Evolutionary conservation across 2,888 invertebrate genomes (phyloP).

Genomic region (Caenorhabditis zanzibari): DNA sequence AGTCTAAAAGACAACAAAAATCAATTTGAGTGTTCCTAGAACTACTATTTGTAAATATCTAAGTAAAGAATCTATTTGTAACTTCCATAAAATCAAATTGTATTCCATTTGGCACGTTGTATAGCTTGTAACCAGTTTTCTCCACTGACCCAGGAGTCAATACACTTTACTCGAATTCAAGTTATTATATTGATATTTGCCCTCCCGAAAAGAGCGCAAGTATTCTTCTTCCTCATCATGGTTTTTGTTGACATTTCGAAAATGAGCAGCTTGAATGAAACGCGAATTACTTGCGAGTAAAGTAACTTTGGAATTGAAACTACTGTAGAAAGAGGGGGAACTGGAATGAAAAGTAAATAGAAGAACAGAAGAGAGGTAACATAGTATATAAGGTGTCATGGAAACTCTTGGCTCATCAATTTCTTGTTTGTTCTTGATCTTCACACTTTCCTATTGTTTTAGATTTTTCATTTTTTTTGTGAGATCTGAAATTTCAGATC

Average conservation of each 20-base stretch:
- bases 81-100: slow-evolving; percentile 25
- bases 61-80: slow-evolving; percentile 19
- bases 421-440: slow-evolving; percentile 5
- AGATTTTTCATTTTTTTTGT: not conserved
- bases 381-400: slow-evolving; percentile 30
- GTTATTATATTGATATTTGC: slow-evolving; percentile 54
- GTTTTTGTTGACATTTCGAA: slow-evolving; percentile 46
- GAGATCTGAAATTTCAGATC: not conserved
- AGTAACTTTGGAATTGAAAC: slow-evolving; percentile 31
- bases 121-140: slow-evolving; percentile 28
- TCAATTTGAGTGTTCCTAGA: slow-evolving; percentile 5
- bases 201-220: not conserved
- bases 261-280: slow-evolving; percentile 46
- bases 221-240: not conserved
- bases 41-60: slow-evolving; percentile 16
- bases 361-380: slow-evolving; percentile 5
- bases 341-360: slow-evolving; percentile 28
- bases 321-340: slow-evolving; percentile 23
- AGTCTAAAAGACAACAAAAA: slow-evolving; percentile 71
- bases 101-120: slow-evolving; percentile 23
- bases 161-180: slow-evolving; percentile 39
- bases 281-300: slow-evolving; percentile 44
- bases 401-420: slow-evolving; percentile 18
- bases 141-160: slow-evolving; percentile 29
- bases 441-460: slow-evolving; percentile 16